phyloP scores from a whole-genome alignment of 2,113 vertebrate genomes.

The Orcinus orca region DNA sequence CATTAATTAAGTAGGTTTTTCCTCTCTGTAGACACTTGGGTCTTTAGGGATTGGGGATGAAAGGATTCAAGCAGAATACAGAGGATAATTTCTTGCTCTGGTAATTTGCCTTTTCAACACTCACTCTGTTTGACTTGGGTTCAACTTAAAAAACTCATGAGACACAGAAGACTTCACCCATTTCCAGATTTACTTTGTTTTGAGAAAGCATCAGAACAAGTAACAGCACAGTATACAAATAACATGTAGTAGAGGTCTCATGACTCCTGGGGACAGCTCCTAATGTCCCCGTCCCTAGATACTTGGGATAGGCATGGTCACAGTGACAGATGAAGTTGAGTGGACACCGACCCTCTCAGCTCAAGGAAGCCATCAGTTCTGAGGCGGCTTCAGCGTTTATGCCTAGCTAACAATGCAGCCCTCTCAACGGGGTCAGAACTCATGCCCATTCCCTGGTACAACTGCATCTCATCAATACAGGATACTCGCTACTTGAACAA shows the following conservation, averaged over 20 bases:
- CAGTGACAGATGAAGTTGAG: not conserved
- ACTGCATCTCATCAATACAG: not conserved
- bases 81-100: conserved; percentile 10
- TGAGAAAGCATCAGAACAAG: not conserved
- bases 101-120: not conserved
- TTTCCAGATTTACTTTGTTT: not conserved
- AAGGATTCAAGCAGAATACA: not conserved
- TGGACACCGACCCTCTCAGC: not conserved
- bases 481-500: not conserved
- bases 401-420: not conserved
- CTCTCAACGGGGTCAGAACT: not conserved
- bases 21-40: not conserved
- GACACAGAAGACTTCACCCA: not conserved
- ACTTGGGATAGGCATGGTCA: not conserved
- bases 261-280: not conserved
- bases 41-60: not conserved
- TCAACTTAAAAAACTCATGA: conserved; percentile 13
- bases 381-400: not conserved
- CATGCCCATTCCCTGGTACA: not conserved
- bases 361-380: not conserved
- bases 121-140: not conserved
- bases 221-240: not conserved
- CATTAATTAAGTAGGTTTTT: not conserved
- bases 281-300: not conserved
- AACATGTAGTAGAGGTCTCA: not conserved